Base-by-base conservation (phyloP, 2,797 vertebrate species). In the Atherinosoma microstoma region DNA sequence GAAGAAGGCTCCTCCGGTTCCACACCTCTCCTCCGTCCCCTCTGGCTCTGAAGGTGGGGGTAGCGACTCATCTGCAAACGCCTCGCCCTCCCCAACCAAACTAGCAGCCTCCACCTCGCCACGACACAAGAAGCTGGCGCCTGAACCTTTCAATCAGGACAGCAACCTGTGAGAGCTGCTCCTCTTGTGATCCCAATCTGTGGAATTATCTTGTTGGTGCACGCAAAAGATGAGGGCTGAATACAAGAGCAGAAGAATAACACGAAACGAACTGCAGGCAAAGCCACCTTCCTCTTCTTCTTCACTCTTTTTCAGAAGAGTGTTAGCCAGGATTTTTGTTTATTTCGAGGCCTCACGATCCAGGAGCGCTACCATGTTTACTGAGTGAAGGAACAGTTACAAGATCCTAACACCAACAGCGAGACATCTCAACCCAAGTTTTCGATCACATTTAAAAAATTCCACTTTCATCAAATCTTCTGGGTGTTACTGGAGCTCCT, bases 1-100 rank as follows among this genome's bases (percentile, higher is more conserved):
- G 75, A 98, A 96, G 91, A 97, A 93, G 72, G 93, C 92, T 10
- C 93, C 94, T 4, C 93, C 93, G 0, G 95, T 94, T 20, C 97
- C 97, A 32, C 93, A 95, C 34, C 92, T 96, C 61, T 92, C 95
- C 3, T 96, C 96, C 0, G 91, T 95, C 16, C 94, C 96, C 4
- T 90, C 90, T 4, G 91, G 90, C 32, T 90, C 90, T 2, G 94
- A 95, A 1, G 93, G 94, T 5, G 95, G 95, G 4, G 96, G 95
- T 35, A 94, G 96, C 0, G 98, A 99, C 84, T 95, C 96, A 0
- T 95, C 97, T 4, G 89, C 95, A 59, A 94, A 94, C 0, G 96
- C 96, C 4, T 98, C 97, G 15, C 97, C 96, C 0, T 99, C 97
- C 0, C 98, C 98, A 13, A 99, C 98, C 1, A 98, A 96, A 92